Conservation (phyloP, 2,888 invertebrate species). For the Macrophya annulata region DNA sequence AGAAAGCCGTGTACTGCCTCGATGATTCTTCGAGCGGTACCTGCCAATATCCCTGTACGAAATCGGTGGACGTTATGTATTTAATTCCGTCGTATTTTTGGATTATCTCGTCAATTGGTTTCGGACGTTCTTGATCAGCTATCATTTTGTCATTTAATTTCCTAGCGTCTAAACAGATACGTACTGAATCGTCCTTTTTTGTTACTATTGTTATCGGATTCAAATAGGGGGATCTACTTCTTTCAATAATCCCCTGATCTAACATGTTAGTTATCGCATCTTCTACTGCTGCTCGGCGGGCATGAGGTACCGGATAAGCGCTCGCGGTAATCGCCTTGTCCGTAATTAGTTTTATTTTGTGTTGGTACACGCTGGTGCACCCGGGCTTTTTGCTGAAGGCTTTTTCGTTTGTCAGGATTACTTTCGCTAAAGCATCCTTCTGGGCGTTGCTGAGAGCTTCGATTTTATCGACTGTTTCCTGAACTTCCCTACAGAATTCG, state of each 20-base stretch:
- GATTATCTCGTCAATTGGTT: slow-evolving; percentile 58
- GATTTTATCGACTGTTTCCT: not conserved
- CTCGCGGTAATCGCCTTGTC: not conserved
- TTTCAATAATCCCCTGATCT: slow-evolving; percentile 65
- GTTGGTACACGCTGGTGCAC: not conserved
- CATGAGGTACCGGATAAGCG: not conserved
- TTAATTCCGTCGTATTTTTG: slow-evolving; percentile 60
- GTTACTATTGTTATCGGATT: slow-evolving; percentile 66
- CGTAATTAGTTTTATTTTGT: not conserved
- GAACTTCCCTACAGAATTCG: not conserved
- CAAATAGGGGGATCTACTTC: slow-evolving; percentile 63
- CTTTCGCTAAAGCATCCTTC: not conserved
- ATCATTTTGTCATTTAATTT: slow-evolving; percentile 65
- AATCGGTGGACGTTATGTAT: slow-evolving; percentile 59
- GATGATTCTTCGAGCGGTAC: slow-evolving; percentile 43
- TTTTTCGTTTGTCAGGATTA: not conserved
- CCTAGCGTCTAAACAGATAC: slow-evolving; percentile 68
- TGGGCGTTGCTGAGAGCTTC: not conserved
- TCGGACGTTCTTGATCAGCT: slow-evolving; percentile 63
- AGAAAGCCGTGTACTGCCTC: not conserved
- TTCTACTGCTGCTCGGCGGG: not conserved
- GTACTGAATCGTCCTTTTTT: slow-evolving; percentile 67
- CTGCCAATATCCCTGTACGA: slow-evolving; percentile 63
- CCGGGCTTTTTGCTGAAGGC: not conserved
- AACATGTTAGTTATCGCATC: slow-evolving; percentile 65